These are phyloP conservation scores for Nymphicus hollandicus DNA, from an alignment of 2,113 vertebrate genomes.

Conservation along the genomic window DNA sequence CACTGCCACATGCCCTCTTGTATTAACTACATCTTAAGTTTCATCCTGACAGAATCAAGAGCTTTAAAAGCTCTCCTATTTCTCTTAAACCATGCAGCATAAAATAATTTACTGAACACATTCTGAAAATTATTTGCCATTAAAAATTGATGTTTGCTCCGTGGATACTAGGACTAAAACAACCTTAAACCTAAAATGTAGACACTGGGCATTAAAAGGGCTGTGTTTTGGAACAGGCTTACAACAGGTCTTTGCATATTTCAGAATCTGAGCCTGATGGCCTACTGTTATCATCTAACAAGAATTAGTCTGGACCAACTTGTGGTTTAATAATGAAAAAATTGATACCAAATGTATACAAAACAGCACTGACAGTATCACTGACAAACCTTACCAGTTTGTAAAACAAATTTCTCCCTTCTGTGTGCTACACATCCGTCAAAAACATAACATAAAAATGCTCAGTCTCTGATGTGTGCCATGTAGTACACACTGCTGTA, in stretches of 20 bases:
- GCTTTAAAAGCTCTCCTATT: neutral
- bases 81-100: neutral
- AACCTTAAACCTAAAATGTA: neutral
- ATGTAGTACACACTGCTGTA: neutral
- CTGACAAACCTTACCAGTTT: neutral
- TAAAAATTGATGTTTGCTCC: neutral
- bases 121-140: neutral
- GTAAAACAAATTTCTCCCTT: neutral
- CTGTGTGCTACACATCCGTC: neutral
- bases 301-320: neutral
- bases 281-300: neutral
- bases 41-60: neutral
- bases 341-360: neutral
- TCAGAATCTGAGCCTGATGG: neutral
- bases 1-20: neutral
- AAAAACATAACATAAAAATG: neutral
- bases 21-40: neutral
- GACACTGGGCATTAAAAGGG: neutral
- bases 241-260: neutral
- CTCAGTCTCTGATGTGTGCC: neutral
- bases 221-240: neutral
- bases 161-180: neutral
- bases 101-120: neutral
- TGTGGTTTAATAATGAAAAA: neutral
- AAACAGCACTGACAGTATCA: neutral